These are phyloP conservation scores for Amphiura filiformis DNA, from an alignment of 35 echinoderm and acorn worm species.

Conservation along the genomic window DNA sequence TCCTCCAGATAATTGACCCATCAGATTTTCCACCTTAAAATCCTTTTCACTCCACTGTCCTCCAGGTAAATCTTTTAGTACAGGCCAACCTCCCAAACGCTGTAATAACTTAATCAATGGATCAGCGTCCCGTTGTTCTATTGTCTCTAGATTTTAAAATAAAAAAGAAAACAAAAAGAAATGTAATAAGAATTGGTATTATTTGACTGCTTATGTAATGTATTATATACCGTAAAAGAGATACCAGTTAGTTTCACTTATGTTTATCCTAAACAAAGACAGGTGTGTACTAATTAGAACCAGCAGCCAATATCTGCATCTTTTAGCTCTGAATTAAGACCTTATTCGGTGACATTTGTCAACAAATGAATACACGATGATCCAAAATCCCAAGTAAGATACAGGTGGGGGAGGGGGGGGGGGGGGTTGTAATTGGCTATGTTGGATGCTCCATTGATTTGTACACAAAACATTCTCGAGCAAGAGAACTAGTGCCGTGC, in stretches of 20 bases:
- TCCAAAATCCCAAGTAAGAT: too few species aligned
- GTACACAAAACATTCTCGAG: too few species aligned
- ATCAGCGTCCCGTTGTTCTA: conserved; percentile 55
- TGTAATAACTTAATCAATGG: conserved; percentile 57
- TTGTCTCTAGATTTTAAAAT: conserved; percentile 33
- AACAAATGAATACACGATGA: too few species aligned
- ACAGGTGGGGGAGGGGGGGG: too few species aligned
- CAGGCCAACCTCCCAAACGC: conserved; percentile 79
- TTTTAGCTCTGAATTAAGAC: too few species aligned
- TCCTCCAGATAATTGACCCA: conserved; percentile 31
- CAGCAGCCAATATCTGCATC: too few species aligned
- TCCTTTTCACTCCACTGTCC: conserved; percentile 37
- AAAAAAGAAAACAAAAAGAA: not conserved
- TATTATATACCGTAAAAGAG: not conserved
- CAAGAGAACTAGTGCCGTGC: too few species aligned
- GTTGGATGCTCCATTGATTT: too few species aligned
- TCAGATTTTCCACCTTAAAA: conserved; percentile 55
- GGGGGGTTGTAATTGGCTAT: too few species aligned
- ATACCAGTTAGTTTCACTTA: too few species aligned
- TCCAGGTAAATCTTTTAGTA: conserved; percentile 42
- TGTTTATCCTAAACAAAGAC: too few species aligned
- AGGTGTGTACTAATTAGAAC: too few species aligned
- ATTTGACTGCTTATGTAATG: not conserved
- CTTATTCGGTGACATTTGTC: not conserved
- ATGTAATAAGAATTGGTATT: not conserved